Evolutionary conservation across 1,140 invertebrate genomes (phyloP), one percentile per base, ranked within the genome.

Genomic region (Cydia splendana): DNA sequence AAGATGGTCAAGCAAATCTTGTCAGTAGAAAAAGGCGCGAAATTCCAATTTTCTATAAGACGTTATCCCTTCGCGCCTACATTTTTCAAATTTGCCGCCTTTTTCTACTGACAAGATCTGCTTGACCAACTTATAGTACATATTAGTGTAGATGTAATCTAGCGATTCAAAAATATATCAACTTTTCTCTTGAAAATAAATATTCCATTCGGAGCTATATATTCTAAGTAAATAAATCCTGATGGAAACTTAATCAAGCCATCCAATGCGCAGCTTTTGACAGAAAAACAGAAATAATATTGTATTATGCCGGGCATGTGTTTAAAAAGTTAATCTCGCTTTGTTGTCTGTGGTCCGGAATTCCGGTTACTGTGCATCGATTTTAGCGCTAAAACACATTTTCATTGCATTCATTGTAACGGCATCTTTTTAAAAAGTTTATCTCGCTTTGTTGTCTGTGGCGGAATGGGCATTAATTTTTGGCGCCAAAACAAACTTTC

Each of bases 261-360:
- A 53, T 53, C 4, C 10, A n/a, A n/a, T n/a, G 13, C n/a, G n/a
- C 51, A 53, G 51, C 51, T 53, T 18, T n/a, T 53, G 51, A 3
- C 51, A n/a, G 4, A 53, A 18, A 53, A n/a, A 3, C 51, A n/a
- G 4, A 53, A 18, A 53, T 48, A 12, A 48, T 53, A n/a, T 53
- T 53, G 51, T 18, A 53, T 53, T n/a, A 48, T 48, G 45, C 42
- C 42, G 42, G 42, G 42, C 15, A 18, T 53, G n/a, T 53, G 65
- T 69, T 69, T 69, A 71, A 71, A 71, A 71, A 71, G 67, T 71
- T 71, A 42, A 69, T 34, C 12, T n/a, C 34, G 15, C 67, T 71
- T 71, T 71, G 67, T 71, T 71, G 67, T 71, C 67, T 71, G 67
- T 71, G 67, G 38, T 71, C 67, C n/a, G 67, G 34, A 38, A 30